A percentile compares a stretch with the other conserved stretches of the same genome.
Evolutionary conservation across 2,797 vertebrate species (phyloP).

Genomic region (Hylomyscus alleni): DNA sequence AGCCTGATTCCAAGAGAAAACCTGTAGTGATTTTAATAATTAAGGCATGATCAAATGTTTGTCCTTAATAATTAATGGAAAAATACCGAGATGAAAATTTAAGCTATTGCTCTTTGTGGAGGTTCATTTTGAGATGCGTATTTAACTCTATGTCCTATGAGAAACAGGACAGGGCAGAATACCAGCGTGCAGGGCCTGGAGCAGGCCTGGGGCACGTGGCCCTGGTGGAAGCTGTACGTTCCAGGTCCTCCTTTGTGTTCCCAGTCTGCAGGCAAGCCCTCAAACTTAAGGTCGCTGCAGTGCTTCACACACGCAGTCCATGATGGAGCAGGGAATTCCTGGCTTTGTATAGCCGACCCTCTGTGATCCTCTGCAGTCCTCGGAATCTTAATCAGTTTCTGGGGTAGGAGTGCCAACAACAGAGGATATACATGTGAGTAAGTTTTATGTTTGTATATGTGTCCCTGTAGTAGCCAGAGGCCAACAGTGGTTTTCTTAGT

Average conservation of each 20-base stretch:
- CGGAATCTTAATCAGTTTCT: background rate
- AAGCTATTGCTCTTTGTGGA: background rate
- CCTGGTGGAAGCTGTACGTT: background rate
- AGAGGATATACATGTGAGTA: background rate
- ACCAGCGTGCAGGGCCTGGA: background rate
- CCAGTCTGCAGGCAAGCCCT: background rate
- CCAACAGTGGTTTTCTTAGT: background rate
- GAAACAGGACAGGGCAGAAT: background rate
- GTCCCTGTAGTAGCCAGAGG: background rate
- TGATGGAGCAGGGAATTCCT: too few relatives aligned
- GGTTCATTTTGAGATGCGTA: background rate
- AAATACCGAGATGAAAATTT: background rate
- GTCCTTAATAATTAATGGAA: background rate
- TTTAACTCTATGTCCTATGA: background rate
- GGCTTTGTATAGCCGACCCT: rapidly evolving
- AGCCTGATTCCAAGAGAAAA: background rate
- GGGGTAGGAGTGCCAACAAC: too few relatives aligned
- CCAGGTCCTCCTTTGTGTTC: background rate
- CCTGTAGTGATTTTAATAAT: background rate
- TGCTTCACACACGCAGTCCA: background rate
- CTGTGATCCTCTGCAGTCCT: background rate
- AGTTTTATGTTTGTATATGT: background rate
- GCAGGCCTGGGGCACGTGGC: background rate
- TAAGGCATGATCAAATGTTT: background rate
- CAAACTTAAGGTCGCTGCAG: background rate